Percentiles rank a stretch among this genome's conserved stretches.
Evolutionary conservation across 2,797 vertebrate species (phyloP).

Genomic region (Zenarchopterus dispar): DNA sequence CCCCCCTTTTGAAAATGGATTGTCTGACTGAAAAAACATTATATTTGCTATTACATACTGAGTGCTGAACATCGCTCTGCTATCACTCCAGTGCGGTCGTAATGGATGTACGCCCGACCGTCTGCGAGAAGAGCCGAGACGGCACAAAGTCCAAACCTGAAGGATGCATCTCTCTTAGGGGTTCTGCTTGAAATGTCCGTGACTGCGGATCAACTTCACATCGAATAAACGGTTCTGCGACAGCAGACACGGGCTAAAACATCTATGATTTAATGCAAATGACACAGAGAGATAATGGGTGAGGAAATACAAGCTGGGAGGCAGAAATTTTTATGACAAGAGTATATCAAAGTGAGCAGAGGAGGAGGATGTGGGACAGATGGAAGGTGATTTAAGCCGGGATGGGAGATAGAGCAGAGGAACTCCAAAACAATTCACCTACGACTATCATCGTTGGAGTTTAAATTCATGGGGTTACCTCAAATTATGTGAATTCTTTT

Average conservation of each 20-base stretch:
- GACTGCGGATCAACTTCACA: slow-evolving; percentile 1
- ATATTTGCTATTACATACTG: slow-evolving; percentile 21
- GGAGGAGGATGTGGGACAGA: slow-evolving; percentile 10
- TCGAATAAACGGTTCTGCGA: neutral
- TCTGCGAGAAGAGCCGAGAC: slow-evolving; percentile 21
- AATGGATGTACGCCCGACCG: slow-evolving; percentile 22
- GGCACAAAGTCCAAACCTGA: slow-evolving; percentile 1
- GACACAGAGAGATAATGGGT: slow-evolving; percentile 1
- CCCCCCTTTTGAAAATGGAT: slow-evolving; percentile 11
- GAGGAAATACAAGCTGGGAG: slow-evolving; percentile 12
- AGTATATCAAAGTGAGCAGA: slow-evolving; percentile 7
- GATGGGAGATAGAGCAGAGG: slow-evolving; percentile 7
- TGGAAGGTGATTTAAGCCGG: slow-evolving; percentile 4
- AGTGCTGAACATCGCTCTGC: slow-evolving; percentile 35
- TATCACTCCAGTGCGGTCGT: neutral
- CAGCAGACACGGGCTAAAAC: slow-evolving; percentile 5
- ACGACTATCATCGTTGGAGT: neutral
- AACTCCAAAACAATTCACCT: neutral
- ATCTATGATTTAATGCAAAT: neutral
- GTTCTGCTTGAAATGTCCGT: slow-evolving; percentile 13
- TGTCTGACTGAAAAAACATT: slow-evolving; percentile 30
- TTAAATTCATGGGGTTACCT: neutral
- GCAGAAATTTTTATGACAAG: slow-evolving; percentile 21
- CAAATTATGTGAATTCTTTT: neutral
- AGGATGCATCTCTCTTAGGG: slow-evolving; percentile 4